These are phyloP conservation scores for Benitochromis conjunctus DNA, from an alignment of 2,113 vertebrate genomes.

Conservation along the genomic window DNA sequence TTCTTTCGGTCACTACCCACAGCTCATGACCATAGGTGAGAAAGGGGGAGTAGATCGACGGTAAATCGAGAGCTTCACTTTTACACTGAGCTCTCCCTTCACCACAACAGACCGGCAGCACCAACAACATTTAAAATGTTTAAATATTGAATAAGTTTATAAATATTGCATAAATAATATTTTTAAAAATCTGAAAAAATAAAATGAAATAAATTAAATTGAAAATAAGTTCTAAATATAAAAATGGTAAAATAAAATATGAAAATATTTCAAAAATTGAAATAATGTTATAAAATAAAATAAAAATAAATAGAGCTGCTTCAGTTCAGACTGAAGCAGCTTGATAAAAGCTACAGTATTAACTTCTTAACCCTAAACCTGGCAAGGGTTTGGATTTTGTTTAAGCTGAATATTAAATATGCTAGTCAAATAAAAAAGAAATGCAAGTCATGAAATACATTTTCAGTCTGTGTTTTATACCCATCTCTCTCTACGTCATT, in stretches of 20 bases:
- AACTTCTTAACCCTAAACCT: background rate
- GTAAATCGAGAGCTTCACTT: background rate
- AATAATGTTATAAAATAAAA: background rate
- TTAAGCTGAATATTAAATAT: background rate
- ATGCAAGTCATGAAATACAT: background rate
- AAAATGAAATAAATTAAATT: background rate
- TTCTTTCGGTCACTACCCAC: background rate
- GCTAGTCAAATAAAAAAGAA: background rate
- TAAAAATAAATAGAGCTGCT: background rate
- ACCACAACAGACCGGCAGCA: background rate
- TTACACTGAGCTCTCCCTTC: background rate
- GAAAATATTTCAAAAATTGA: background rate
- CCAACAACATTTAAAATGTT: background rate
- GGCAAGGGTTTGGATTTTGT: background rate
- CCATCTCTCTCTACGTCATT: too few relatives aligned
- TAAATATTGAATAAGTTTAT: background rate
- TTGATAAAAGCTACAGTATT: background rate
- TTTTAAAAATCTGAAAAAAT: background rate
- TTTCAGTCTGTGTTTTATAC: too few relatives aligned
- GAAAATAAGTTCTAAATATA: background rate
- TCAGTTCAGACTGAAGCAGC: background rate
- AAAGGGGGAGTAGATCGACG: background rate
- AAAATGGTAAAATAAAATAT: background rate
- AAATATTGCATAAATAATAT: background rate
- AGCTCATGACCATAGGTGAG: background rate